Percentiles rank a stretch among this genome's conserved stretches.
phyloP scores from a whole-genome alignment of 2,113 vertebrate genomes.

The Rousettus leschenaultii region DNA sequence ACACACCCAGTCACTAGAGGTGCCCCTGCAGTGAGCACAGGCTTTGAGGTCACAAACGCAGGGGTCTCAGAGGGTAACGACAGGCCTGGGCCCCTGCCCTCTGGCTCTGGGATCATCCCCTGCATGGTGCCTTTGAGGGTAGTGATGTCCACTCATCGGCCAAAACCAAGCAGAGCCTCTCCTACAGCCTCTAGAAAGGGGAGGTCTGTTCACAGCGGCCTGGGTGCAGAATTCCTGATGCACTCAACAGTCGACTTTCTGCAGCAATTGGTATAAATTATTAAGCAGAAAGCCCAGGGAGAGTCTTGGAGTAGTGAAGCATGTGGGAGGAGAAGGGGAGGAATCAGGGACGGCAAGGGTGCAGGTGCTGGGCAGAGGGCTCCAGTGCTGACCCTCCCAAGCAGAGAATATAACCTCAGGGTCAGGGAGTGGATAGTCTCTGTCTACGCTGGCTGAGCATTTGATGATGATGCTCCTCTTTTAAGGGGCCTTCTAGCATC shows the following conservation, averaged over 20 bases:
- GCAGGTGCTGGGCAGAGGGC: neutral
- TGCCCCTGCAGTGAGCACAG: neutral
- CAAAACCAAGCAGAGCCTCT: neutral
- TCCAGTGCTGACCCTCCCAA: neutral
- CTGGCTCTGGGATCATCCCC: neutral
- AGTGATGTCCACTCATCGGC: neutral
- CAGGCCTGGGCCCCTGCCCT: accelerated
- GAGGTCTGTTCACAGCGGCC: neutral
- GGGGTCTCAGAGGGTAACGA: neutral
- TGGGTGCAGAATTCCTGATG: neutral
- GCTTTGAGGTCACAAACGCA: neutral
- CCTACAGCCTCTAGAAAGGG: neutral
- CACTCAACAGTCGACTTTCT: neutral
- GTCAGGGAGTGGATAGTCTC: too few species aligned
- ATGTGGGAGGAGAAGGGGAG: neutral
- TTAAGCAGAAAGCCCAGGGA: conserved; percentile 5
- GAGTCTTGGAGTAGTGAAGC: neutral
- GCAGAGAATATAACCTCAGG: neutral
- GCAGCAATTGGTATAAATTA: neutral
- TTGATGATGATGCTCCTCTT: neutral
- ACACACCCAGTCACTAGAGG: neutral
- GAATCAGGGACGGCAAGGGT: accelerated
- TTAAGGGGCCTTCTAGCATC: neutral
- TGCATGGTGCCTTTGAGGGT: neutral
- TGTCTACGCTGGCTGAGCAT: neutral